A percentile compares a stretch with the other conserved stretches of the same genome.
Conservation (phyloP, 2,888 invertebrate species). For the Cremastinae sp. region DNA sequence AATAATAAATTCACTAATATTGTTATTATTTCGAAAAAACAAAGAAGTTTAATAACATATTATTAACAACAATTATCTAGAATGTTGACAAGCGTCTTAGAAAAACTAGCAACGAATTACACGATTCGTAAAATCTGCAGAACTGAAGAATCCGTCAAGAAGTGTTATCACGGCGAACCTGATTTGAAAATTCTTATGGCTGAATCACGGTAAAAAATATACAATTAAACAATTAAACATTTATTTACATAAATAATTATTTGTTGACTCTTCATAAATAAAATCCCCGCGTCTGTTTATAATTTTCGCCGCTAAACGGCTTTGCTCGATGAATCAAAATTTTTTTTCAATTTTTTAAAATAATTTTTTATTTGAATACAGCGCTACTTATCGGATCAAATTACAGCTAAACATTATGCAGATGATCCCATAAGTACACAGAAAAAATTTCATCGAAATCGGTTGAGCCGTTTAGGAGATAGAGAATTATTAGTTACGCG, state of each 20-base stretch:
- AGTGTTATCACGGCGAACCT: slow-evolving; percentile 84
- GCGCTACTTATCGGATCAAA: too few relatives aligned
- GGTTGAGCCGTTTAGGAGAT: too few relatives aligned
- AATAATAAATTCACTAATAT: slow-evolving; percentile 22
- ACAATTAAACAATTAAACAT: not conserved
- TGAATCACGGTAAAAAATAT: slow-evolving; percentile 60
- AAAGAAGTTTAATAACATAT: slow-evolving; percentile 3
- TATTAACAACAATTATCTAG: slow-evolving; percentile 72
- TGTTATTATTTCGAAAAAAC: not conserved
- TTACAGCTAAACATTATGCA: too few relatives aligned
- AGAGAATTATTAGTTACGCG: too few relatives aligned
- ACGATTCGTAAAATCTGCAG: slow-evolving; percentile 81
- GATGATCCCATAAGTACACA: too few relatives aligned
- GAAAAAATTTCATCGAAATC: too few relatives aligned
- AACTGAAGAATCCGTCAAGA: slow-evolving; percentile 60
- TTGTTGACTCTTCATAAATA: too few relatives aligned
- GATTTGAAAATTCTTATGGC: slow-evolving; percentile 84
- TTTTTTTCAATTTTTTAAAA: too few relatives aligned
- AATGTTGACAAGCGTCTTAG: slow-evolving; percentile 80
- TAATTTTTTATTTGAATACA: too few relatives aligned
- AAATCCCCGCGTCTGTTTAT: too few relatives aligned
- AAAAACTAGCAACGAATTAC: slow-evolving; percentile 83
- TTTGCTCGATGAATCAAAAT: too few relatives aligned
- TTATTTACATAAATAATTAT: not conserved
- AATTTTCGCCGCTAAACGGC: too few relatives aligned